Evolutionary conservation across 2,797 vertebrate species (phyloP), one percentile per base, ranked within the genome.

Genomic region (Sebastes diploproa): DNA sequence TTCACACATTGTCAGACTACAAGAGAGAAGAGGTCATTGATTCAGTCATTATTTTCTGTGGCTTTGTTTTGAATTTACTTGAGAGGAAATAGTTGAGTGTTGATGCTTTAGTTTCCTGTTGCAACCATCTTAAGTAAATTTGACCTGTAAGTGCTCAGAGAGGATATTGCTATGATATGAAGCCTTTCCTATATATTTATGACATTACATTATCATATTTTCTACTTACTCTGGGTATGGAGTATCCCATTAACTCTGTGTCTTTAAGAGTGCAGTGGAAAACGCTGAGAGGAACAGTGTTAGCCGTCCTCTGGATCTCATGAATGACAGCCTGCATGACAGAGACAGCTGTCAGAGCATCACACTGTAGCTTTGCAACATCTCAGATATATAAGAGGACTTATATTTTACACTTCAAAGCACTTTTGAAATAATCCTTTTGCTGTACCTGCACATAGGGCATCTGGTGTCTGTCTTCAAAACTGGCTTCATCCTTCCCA

Each of bases 231-330:
- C 81, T 94, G 6, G 94, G 95, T 55, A 95, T 95, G 36, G 68
- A 85, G 85, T 92, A 95, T 66, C 90, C 93, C 87, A 92, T 92
- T 30, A 95, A 61, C 64, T 90, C 75, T 25, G 93, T 95, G 80
- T 95, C 92, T 61, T 65, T 90, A 20, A 88, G 86, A 14, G 93
- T 92, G 27, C 63, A 55, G 78, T 95, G 95, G 36, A 90, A 93
- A 22, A 94, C 78, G 61, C 89, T 89, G 30, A 94, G 85, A 6
- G 95, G 95, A 4, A 81, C 68, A 13, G 86, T 88, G 75, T 85
- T 81, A 5, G 86, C 75, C 2, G 86, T 29, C 8, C 93, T 91
- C 79, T 92, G 94, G 75, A 81, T 62, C 72, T 95, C 92, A 54
- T 95, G 92, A 56, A 93, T 91, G 29, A 91, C 89, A 46, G 95